Evolutionary conservation across 2,888 invertebrate genomes (phyloP), one percentile per base, ranked within the genome.

Genomic region (Ceriagrion tenellum): DNA sequence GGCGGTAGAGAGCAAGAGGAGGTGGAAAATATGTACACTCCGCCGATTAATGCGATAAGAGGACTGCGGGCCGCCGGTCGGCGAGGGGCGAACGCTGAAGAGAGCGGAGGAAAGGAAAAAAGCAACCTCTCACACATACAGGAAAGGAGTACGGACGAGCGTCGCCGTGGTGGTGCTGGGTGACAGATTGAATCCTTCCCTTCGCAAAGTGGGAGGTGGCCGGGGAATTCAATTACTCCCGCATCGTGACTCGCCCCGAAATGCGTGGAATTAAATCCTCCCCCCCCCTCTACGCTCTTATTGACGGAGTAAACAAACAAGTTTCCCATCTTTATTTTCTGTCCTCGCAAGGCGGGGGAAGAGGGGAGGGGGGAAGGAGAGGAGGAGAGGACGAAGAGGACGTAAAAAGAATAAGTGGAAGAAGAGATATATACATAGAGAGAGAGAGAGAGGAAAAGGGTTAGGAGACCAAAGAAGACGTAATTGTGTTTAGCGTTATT

Each of bases 221-320:
- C 35, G 81, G 81, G 69, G 35, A 81, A 81, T 81, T 81, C 81
- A 81, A 81, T 81, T 81, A 81, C 35, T 35, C 35, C 81, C 35
- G 30, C 81, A 81, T 81, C 81, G 81, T 81, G 81, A 81, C 81
- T 81, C 35, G 81, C 81, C 81, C 81, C 30, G 81, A 81, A 81
- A 81, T 81, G 81, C 81, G 81, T 81, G 81, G 35, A 81, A 81
- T 81, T 81, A 81, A 81, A 81, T 81, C 81, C 81, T 35, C 47
- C 47, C 47, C 35, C 81, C 81, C 81, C 47, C 47, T 8, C 35
- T 69, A 59, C 69, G 69, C 81, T 26, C 81, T 81, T 35, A 81
- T 81, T 81, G 81, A 35, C 35, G 81, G 81, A 81, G 81, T 81
- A 81, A 81, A 81, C 81, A 81, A 81, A 35, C 81, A 81, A 81